Evolutionary conservation across 2,888 invertebrate genomes (phyloP).

Genomic region (Iselma pallidipennis): DNA sequence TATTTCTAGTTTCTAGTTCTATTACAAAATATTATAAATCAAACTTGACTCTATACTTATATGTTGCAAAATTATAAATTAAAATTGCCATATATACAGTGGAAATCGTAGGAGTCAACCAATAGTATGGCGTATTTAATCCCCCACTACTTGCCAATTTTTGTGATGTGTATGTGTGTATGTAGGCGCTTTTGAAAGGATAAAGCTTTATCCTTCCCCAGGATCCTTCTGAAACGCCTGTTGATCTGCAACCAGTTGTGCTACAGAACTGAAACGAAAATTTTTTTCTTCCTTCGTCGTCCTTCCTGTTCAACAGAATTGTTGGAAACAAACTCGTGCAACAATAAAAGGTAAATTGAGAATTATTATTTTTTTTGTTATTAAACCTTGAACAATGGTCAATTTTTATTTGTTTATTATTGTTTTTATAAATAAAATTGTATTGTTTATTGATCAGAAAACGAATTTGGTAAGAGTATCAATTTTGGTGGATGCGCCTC

Average conservation of each 20-base stretch:
- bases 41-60: not conserved
- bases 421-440: too few species aligned
- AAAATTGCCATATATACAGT: conserved; percentile 12
- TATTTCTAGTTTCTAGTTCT: not conserved
- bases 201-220: conserved; percentile 43
- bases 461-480: too few species aligned
- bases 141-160: conserved; percentile 13
- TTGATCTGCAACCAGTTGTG: conserved; percentile 37
- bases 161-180: conserved; percentile 7
- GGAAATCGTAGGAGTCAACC: conserved; percentile 17
- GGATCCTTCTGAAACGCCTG: conserved; percentile 39
- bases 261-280: not conserved
- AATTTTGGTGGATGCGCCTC: too few species aligned
- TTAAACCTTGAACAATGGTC: too few species aligned
- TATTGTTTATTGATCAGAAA: too few species aligned
- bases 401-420: too few species aligned
- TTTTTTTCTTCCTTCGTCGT: too few species aligned
- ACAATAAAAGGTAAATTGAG: too few species aligned
- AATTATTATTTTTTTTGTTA: too few species aligned
- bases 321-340: too few species aligned
- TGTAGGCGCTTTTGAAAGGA: conserved; percentile 44
- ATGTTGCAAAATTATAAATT: conserved; percentile 15
- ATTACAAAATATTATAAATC: not conserved
- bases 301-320: too few species aligned
- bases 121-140: conserved; percentile 9